A percentile compares a stretch with the other conserved stretches of the same genome.
Evolutionary conservation across 23 tunicate genomes (phyloP).

Genomic region (Trididemnum miniatum): DNA sequence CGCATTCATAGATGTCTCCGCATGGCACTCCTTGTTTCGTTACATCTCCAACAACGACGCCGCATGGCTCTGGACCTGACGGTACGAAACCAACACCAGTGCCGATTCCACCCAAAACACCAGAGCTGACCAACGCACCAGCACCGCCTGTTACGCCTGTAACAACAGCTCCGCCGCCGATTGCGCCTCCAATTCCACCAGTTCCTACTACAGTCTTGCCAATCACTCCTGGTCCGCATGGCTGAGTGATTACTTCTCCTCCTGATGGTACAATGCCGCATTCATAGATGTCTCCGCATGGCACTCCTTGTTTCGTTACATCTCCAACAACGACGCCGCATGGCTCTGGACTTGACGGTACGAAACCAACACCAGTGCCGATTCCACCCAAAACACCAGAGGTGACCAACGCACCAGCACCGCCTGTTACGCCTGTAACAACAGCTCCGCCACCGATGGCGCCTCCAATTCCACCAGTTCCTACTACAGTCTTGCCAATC

Average conservation of each 20-base stretch:
- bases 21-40: neutral
- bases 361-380: slow-evolving; percentile 2
- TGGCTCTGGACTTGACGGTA: neutral
- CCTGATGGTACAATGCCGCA: too few relatives aligned
- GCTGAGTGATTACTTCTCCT: too few relatives aligned
- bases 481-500: neutral
- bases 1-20: slow-evolving; percentile 6
- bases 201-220: too few relatives aligned
- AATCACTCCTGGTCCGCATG: too few relatives aligned
- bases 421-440: slow-evolving; percentile 25
- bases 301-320: too few relatives aligned
- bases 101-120: neutral
- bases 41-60: neutral
- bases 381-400: neutral
- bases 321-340: too few relatives aligned
- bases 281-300: too few relatives aligned
- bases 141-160: neutral
- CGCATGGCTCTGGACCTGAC: neutral
- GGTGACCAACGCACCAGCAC: neutral
- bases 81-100: neutral
- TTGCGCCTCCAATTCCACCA: neutral
- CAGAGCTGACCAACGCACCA: neutral
- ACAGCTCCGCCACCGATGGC: slow-evolving; percentile 12
- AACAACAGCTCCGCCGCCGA: neutral
- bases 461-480: slow-evolving; percentile 12